These are phyloP conservation scores for Axis porcinus DNA, from an alignment of 2,113 vertebrate genomes.

Conservation along the genomic window DNA sequence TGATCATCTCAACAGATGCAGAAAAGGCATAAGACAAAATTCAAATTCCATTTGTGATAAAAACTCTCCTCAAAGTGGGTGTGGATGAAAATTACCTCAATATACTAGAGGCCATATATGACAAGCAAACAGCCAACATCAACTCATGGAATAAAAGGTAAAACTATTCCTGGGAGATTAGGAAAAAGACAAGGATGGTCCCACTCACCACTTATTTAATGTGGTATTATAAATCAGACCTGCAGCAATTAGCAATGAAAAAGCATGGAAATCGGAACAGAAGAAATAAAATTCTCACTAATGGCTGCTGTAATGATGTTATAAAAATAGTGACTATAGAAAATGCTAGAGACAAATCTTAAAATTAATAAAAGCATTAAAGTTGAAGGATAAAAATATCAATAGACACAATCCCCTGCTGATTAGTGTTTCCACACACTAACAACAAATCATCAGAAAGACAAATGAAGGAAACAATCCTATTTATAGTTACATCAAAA, in stretches of 20 bases:
- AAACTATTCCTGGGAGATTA: background rate
- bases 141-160: background rate
- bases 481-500: background rate
- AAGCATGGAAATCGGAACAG: background rate
- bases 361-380: background rate
- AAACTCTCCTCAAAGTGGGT: background rate
- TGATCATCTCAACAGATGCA: background rate
- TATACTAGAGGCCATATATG: background rate
- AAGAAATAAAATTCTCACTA: background rate
- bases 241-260: background rate
- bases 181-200: background rate
- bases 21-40: background rate
- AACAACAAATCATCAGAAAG: background rate
- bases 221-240: background rate
- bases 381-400: background rate
- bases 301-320: background rate
- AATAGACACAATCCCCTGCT: background rate
- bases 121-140: background rate
- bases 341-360: background rate
- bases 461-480: background rate
- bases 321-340: background rate
- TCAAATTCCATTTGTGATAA: background rate
- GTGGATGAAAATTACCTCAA: background rate
- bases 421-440: background rate
- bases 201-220: background rate